Percentiles rank a stretch among this genome's conserved stretches.
Conservation (phyloP, 2,888 invertebrate species). For the Oasisia sp. region DNA sequence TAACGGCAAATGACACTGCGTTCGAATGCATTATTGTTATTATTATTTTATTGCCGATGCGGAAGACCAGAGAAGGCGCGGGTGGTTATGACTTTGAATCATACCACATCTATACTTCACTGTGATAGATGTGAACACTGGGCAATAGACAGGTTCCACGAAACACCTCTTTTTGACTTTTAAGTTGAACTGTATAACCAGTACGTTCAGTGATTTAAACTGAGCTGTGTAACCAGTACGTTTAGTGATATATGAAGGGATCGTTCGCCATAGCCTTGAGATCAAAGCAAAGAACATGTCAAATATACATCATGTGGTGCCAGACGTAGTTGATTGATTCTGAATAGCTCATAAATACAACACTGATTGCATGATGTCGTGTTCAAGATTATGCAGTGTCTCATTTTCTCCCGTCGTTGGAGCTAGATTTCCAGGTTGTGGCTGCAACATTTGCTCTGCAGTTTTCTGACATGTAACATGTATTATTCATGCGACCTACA, state of each 20-base stretch:
- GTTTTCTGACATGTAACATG: neutral
- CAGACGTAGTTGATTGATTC: too few relatives aligned
- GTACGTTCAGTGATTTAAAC: too few relatives aligned
- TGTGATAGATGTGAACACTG: neutral
- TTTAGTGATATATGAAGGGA: too few relatives aligned
- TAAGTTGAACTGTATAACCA: neutral
- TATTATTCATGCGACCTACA: neutral
- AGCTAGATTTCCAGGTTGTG: neutral
- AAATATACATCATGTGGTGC: too few relatives aligned
- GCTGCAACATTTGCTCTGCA: neutral
- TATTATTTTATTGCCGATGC: neutral
- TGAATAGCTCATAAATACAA: too few relatives aligned
- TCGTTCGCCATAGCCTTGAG: too few relatives aligned
- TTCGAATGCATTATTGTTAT: neutral
- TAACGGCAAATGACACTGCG: neutral
- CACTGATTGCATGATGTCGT: neutral
- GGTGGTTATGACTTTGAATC: neutral
- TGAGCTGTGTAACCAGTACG: neutral
- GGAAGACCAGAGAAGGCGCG: neutral
- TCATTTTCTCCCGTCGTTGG: neutral
- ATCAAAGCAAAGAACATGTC: too few relatives aligned
- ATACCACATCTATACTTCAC: neutral
- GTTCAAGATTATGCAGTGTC: neutral
- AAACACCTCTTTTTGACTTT: neutral
- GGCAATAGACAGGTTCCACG: neutral